A percentile compares a stretch with the other conserved stretches of the same genome.
Evolutionary conservation across 2,797 vertebrate species (phyloP).

Genomic region (Characodon lateralis): DNA sequence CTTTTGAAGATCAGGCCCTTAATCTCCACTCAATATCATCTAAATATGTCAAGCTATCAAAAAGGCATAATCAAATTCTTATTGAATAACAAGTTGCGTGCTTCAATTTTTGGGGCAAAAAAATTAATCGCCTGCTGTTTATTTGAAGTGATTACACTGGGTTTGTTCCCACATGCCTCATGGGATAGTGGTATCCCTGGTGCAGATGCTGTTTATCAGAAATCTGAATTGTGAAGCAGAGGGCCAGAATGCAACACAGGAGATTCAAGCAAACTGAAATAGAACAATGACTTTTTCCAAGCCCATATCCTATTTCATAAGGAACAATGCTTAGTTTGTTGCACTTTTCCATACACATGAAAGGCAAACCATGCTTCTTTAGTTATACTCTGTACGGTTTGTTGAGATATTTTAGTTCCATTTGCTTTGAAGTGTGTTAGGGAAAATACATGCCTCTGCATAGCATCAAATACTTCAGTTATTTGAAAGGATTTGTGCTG

Average conservation of each 20-base stretch:
- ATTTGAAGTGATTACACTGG: constrained; percentile 75
- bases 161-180: constrained; percentile 72
- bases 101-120: constrained; percentile 71
- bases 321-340: constrained; percentile 77
- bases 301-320: constrained; percentile 71
- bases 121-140: constrained; percentile 78
- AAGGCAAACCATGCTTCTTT: constrained; percentile 59
- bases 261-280: constrained; percentile 76
- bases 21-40: constrained; percentile 63
- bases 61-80: constrained; percentile 69
- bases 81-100: constrained; percentile 57
- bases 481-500: constrained; percentile 55
- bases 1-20: constrained; percentile 9
- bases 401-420: constrained; percentile 68
- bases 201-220: constrained; percentile 80
- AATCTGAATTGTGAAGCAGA: constrained; percentile 64
- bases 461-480: constrained; percentile 53
- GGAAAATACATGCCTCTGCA: constrained; percentile 58
- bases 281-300: constrained; percentile 77
- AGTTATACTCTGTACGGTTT: constrained; percentile 59
- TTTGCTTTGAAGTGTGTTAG: constrained; percentile 67
- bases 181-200: constrained; percentile 71
- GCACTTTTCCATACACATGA: constrained; percentile 74
- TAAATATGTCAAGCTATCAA: constrained; percentile 66
- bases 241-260: constrained; percentile 64